A percentile compares a stretch with the other conserved stretches of the same genome.
Evolutionary conservation across 2,113 vertebrate species (phyloP).

Genomic region (Furnarius figulus): DNA sequence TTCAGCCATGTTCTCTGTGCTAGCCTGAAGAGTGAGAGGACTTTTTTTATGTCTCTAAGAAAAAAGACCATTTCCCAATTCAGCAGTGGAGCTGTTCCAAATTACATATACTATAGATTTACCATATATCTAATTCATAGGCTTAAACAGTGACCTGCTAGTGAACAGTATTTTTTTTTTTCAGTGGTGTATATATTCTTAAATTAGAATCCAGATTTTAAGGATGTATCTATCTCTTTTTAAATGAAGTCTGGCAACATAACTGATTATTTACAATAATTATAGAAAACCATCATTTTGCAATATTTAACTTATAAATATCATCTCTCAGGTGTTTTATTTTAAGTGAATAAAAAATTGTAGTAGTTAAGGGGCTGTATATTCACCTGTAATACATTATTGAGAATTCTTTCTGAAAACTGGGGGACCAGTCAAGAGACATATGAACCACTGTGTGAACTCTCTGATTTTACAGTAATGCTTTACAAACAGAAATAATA

Average conservation of each 20-base stretch:
- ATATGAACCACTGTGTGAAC: background rate
- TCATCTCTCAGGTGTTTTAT: background rate
- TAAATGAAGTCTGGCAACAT: background rate
- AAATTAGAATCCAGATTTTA: background rate
- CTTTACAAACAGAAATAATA: background rate
- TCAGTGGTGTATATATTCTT: background rate
- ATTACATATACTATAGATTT: background rate
- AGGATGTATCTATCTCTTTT: background rate
- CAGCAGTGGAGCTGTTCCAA: background rate
- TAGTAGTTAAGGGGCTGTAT: background rate
- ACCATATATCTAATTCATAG: background rate
- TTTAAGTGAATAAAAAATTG: background rate
- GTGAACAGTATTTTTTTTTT: background rate
- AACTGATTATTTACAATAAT: background rate
- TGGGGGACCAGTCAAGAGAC: background rate
- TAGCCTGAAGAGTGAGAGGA: background rate
- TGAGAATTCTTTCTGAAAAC: background rate
- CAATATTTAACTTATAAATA: background rate
- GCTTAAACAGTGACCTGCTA: background rate
- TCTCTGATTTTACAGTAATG: background rate
- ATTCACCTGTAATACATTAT: background rate
- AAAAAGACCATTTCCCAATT: background rate
- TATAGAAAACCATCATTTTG: background rate
- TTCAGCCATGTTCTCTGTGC: background rate
- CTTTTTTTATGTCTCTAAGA: background rate